phyloP scores from a whole-genome alignment of 2,797 vertebrate species.

The Rhinoraja longicauda region DNA sequence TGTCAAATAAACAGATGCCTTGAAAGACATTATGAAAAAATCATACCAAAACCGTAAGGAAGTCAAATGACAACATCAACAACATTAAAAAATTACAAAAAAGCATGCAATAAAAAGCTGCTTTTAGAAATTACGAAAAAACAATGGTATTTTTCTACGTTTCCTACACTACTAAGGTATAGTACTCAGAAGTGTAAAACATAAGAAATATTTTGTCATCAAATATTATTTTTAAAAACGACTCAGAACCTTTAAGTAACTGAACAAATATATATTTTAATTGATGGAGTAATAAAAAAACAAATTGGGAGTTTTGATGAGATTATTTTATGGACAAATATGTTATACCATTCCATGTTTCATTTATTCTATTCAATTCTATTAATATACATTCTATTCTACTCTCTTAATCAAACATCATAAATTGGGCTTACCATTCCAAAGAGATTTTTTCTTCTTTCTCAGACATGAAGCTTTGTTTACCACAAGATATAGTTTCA shows the following conservation, averaged over 20 bases:
- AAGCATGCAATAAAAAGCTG: not conserved
- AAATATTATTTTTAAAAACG: not conserved
- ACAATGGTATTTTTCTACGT: not conserved
- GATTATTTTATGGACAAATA: not conserved
- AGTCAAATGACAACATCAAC: not conserved
- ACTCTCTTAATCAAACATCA: not conserved
- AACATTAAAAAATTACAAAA: not conserved
- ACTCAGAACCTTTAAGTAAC: not conserved
- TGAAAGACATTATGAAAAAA: not conserved
- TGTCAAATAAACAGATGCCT: not conserved
- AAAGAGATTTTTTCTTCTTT: constrained; percentile 77
- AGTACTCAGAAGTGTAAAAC: no score
- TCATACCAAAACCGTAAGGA: not conserved
- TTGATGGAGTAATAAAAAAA: not conserved
- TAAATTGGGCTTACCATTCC: constrained; percentile 73
- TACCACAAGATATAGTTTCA: constrained; percentile 49
- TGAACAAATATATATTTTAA: not conserved
- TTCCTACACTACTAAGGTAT: not conserved
- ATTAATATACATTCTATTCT: not conserved
- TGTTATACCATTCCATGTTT: not conserved
- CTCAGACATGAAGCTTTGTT: constrained; percentile 53
- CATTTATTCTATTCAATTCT: not conserved
- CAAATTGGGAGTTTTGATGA: not conserved
- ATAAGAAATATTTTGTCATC: not conserved
- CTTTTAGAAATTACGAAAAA: not conserved